phyloP scores from a whole-genome alignment of 1,140 invertebrate genomes.

The Monomorium pharaonis region DNA sequence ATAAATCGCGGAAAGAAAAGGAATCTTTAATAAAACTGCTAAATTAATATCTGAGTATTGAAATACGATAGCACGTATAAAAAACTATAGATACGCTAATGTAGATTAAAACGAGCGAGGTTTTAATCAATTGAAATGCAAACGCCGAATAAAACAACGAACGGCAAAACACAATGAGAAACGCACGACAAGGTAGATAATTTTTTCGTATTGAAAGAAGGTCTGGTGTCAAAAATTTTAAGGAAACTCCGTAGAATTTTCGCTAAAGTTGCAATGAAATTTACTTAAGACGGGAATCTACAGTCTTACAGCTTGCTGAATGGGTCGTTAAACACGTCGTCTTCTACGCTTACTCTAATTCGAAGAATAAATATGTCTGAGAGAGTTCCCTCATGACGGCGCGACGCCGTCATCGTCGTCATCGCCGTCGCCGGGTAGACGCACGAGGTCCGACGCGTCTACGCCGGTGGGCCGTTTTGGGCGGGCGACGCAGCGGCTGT shows the following conservation, averaged over 20 bases:
- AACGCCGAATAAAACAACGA: too few relatives aligned
- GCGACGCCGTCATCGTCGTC: background rate
- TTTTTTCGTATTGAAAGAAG: background rate
- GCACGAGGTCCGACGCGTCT: conserved; percentile 55
- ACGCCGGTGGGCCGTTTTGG: conserved; percentile 77
- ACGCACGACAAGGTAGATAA: too few relatives aligned
- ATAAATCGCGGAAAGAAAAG: background rate
- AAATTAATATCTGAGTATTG: background rate
- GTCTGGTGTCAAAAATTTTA: background rate
- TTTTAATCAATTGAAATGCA: background rate
- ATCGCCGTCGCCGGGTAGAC: background rate
- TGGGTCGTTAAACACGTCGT: background rate
- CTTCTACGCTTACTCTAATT: background rate
- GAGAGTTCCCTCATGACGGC: background rate
- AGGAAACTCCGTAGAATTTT: background rate
- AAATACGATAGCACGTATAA: background rate
- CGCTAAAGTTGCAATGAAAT: background rate
- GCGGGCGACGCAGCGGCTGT: conserved; percentile 67
- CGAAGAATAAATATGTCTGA: background rate
- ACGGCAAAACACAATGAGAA: background rate
- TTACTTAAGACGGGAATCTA: background rate
- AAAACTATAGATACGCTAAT: background rate
- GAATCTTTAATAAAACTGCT: background rate
- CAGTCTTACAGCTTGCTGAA: background rate
- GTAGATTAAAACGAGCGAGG: background rate